Conservation (phyloP, 2,888 invertebrate species). For the Melieria crassipennis region DNA sequence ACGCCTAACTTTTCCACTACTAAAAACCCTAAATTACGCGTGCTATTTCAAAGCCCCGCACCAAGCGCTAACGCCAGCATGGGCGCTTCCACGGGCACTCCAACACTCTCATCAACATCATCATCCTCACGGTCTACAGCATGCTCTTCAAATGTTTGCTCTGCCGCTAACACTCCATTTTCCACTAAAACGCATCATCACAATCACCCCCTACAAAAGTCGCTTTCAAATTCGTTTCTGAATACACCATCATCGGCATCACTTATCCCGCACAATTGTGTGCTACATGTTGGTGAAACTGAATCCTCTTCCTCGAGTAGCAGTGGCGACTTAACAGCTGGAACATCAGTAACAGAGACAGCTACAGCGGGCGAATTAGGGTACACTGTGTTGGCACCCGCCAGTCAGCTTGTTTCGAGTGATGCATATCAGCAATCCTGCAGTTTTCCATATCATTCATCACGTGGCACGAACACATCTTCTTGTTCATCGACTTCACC, state of each 20-base stretch:
- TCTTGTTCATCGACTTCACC: constrained; percentile 24
- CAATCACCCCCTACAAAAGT: constrained; percentile 57
- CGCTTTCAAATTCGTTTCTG: constrained; percentile 45
- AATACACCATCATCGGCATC: constrained; percentile 23
- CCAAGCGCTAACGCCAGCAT: constrained; percentile 34
- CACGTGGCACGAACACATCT: not conserved
- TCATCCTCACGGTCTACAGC: constrained; percentile 31
- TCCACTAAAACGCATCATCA: constrained; percentile 42
- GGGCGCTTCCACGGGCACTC: constrained; percentile 37
- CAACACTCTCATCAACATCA: constrained; percentile 36
- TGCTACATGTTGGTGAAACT: constrained; percentile 15
- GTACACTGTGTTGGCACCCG: constrained; percentile 55
- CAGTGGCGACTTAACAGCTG: constrained; percentile 41
- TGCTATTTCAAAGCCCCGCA: constrained; percentile 64
- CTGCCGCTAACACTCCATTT: constrained; percentile 44
- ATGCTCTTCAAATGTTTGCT: constrained; percentile 12
- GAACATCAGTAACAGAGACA: constrained; percentile 43
- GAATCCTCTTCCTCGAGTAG: constrained; percentile 37
- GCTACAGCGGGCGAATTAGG: constrained; percentile 30
- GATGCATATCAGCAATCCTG: constrained; percentile 41
- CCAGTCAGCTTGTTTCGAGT: constrained; percentile 58
- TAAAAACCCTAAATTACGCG: constrained; percentile 60
- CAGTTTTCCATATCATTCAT: not conserved
- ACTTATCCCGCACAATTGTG: not conserved
- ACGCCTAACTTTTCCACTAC: constrained; percentile 59